Evolutionary conservation across 2,797 vertebrate species (phyloP), one percentile per base, ranked within the genome.

Genomic region (Crenuchus spilurus): DNA sequence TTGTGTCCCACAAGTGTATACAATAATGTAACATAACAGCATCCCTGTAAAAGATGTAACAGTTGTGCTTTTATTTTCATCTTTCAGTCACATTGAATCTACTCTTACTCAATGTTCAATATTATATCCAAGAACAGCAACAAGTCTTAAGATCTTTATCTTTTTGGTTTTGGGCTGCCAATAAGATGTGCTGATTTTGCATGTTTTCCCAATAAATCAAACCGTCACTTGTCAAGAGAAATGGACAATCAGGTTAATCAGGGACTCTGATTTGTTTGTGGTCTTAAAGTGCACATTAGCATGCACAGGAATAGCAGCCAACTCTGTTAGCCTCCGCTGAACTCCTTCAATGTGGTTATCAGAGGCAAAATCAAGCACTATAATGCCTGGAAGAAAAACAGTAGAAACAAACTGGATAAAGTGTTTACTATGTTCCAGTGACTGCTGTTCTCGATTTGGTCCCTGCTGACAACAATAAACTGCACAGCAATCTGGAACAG

Each of bases 291-390:
- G 4, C 58, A 16, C 16, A 20, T 13, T 58, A 65, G 35, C 52
- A 26, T 37, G 63, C 39, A 41, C 1, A 61, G 14, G 3, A 75
- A 54, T 6, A 46, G 46, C 35, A 54, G 33, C 57, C 65, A 75
- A 37, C 35, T 44, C 20, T 62, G 35, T 44, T 35, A 44, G 35
- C 11, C 28, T 48, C 22, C 31, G 63, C 33, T 51, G 8, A 68
- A 9, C 11, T 13, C n/a, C 18, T 28, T 35, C 1, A 26, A 10
- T 60, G 33, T 48, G 37, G 24, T 62, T 68, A 54, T 62, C 65
- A 52, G 37, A 58, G 16, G 60, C 30, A 49, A 75, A 41, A 62
- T 69, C 65, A 69, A 52, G 35, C 52, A 52, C 33, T 48, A 26
- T n/a, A 13, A 55, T 31, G 44, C 35, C 54, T 42, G 44, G 44